Base-by-base conservation (phyloP, 2,797 vertebrate genomes). In the Melanogrammus aeglefinus region DNA sequence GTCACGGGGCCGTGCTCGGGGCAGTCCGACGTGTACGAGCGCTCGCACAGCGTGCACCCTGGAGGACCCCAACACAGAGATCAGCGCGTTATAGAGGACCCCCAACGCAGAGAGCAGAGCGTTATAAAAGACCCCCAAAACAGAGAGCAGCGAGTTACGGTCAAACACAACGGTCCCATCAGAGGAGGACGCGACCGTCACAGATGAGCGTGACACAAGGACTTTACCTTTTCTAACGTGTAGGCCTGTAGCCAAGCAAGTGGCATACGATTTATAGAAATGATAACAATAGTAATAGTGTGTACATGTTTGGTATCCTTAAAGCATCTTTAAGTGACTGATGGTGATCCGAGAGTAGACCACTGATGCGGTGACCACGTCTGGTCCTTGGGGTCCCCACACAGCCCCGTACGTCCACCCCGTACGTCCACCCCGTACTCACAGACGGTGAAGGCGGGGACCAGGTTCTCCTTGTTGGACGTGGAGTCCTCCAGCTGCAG, bases 31-130 rank as follows among this genome's bases (percentile, higher is more conserved):
- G 96, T 94, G 84, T 99, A 99, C 0, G 96, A 98, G 83, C 96
- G 95, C 89, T 99, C 97, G 88, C 98, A 99, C 35, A 99, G 94
- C 0, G 97, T 98, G 85, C 98, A 99, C 98, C 97, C 98, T 99
- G 78, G 9, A 8, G 74, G 41, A 44, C 8, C 39, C 39, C 8
- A 12, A 41, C 9, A 94, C 88, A 91, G 94, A 75, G 1, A 57
- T 0, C 7, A 29, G 0, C 66, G 0, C 24, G 27, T 70, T 13
- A 24, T 36, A 33, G 31, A 33, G 31, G 31, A 33, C 31, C 63
- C 31, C 31, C 31, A 33, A 33, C 31, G 4, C 31, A 33, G 31
- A 33, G 31, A 33, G 2, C 3, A 33, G 31, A 33, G 31, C 31
- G 31, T 31, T 31, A 31, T 31, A 31, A 3, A 31, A 2, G 31